Base-by-base conservation (phyloP, 1,140 invertebrate genomes). In the Wasmannia auropunctata region DNA sequence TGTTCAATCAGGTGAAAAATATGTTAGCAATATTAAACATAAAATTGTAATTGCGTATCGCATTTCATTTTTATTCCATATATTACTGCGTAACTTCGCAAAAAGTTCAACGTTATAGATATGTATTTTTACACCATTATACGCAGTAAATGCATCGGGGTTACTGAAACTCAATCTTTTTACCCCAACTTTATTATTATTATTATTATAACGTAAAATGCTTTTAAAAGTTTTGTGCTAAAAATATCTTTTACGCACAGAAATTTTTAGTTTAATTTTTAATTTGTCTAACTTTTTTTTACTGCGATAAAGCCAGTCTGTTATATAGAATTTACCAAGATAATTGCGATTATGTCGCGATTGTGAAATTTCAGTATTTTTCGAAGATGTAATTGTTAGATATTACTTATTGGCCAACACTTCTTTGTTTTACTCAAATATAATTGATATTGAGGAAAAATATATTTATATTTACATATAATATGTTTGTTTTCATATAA, bases 91-190 rank as follows among this genome's bases (percentile, higher is more conserved):
- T 46, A 83, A 74, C 79, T 81, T 70, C 28, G 65, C 25, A 46
- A 72, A 83, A 83, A 72, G 63, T 56, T 56, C 51, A 14, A 58
- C 51, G 22, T 74, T 83, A 46, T 54, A 54, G 77, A 43, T 72
- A 83, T 22, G 51, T 58, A 74, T 72, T 83, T 83, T 83, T 83
- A 83, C 67, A 83, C 69, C 37, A 81, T 81, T 81, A n/a, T n/a
- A 63, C 43, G 31, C 56, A 31, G 58, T 77, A 77, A 77, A 85
- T 77, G 43, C 81, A 49, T 19, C 43, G 81, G 16, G 31, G 25
- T 76, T 67, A 77, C 3, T 77, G 74, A 85, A 85, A 85, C 31
- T 77, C 22, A 62, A 85, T 76, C 58, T 46, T 75, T 84, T 46
- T 43, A n/a, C 40, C 63, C 34, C 62, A 58, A 75, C 46, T 76